Conservation (phyloP, 2,888 invertebrate genomes). For the Yponomeuta cagnagella region DNA sequence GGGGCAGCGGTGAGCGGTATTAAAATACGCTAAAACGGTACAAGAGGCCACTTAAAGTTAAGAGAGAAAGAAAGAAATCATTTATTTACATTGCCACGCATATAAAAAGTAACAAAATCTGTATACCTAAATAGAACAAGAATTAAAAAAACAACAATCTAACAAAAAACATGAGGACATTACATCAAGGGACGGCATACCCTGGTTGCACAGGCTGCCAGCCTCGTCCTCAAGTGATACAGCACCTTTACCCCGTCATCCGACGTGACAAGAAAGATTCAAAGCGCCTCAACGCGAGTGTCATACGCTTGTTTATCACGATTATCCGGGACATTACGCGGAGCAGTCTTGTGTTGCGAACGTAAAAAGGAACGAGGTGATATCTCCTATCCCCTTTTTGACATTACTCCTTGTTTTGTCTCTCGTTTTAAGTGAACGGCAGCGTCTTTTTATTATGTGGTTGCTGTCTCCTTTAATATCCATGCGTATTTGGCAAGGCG, state of each 20-base stretch:
- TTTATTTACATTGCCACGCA: too few species aligned
- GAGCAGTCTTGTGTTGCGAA: slow-evolving; percentile 24
- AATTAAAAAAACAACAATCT: too few species aligned
- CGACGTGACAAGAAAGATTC: slow-evolving; percentile 11
- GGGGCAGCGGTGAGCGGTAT: too few species aligned
- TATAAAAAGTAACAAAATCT: too few species aligned
- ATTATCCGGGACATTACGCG: slow-evolving; percentile 34
- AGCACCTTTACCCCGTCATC: neutral
- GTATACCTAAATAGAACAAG: too few species aligned
- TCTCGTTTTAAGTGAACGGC: slow-evolving; percentile 11
- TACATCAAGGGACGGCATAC: neutral
- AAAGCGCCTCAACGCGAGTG: neutral
- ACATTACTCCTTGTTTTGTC: slow-evolving; percentile 15
- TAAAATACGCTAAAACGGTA: too few species aligned
- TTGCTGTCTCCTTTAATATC: neutral
- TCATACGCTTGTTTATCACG: slow-evolving; percentile 32
- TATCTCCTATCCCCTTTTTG: slow-evolving; percentile 22
- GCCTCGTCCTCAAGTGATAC: neutral
- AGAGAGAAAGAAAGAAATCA: too few species aligned
- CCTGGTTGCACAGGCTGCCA: neutral
- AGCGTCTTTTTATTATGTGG: slow-evolving; percentile 7
- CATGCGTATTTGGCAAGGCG: neutral
- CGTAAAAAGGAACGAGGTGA: slow-evolving; percentile 28
- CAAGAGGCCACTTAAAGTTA: too few species aligned
- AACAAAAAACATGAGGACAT: neutral